These are phyloP conservation scores for Fragariocoptes setiger DNA, from an alignment of 1,140 invertebrate species.

Conservation along the genomic window DNA sequence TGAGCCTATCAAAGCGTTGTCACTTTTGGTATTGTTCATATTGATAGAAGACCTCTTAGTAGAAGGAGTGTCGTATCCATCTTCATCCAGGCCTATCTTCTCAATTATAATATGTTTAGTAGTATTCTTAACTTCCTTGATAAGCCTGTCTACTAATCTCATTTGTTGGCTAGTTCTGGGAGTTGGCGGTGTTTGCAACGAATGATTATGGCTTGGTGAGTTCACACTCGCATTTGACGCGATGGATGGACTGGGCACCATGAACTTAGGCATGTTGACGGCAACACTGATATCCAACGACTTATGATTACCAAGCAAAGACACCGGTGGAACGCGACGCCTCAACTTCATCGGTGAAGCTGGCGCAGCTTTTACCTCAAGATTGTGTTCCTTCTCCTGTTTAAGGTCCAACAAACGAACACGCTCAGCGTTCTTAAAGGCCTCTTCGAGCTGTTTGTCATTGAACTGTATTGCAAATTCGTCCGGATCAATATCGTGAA, in stretches of 20 bases:
- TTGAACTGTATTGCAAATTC: slow-evolving; percentile 2
- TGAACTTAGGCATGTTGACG: too few species aligned
- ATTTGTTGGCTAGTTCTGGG: too few species aligned
- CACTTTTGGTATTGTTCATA: too few species aligned
- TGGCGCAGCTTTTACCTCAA: slow-evolving; percentile 29
- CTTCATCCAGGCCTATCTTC: slow-evolving; percentile 40
- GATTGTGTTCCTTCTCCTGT: neutral
- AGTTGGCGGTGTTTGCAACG: too few species aligned
- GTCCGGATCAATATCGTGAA: slow-evolving; percentile 6
- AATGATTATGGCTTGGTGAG: too few species aligned
- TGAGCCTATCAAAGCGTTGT: slow-evolving; percentile 84
- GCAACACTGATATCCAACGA: too few species aligned
- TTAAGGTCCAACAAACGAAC: slow-evolving; percentile 5
- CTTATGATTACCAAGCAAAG: slow-evolving; percentile 7
- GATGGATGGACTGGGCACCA: too few species aligned
- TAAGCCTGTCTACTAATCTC: too few species aligned
- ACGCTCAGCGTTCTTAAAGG: slow-evolving; percentile 1
- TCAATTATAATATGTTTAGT: slow-evolving; percentile 91
- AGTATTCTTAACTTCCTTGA: slow-evolving; percentile 20
- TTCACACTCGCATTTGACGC: too few species aligned
- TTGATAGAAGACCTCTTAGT: slow-evolving; percentile 17
- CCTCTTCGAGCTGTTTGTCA: slow-evolving; percentile 2
- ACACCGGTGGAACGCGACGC: slow-evolving; percentile 3
- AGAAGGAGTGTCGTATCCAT: neutral
- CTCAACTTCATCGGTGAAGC: neutral